phyloP scores from a whole-genome alignment of 2,888 invertebrate species.

The Saturnia japonica region DNA sequence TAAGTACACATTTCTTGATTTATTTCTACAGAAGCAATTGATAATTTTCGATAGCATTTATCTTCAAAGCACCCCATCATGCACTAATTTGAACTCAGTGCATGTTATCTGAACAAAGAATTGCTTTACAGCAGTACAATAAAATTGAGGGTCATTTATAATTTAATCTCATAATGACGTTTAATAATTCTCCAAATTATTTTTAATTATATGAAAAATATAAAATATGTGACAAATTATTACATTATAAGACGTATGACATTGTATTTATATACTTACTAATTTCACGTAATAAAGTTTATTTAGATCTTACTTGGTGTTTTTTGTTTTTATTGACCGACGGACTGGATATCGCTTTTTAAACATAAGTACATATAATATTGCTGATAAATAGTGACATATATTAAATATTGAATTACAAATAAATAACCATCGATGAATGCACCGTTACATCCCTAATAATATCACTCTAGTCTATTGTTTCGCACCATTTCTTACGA shows the following conservation, averaged over 20 bases:
- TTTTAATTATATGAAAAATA: no score
- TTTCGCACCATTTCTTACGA: no score
- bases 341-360: background rate
- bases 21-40: background rate
- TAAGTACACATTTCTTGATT: no score
- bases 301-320: background rate
- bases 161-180: background rate
- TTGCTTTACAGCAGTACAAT: background rate
- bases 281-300: slow-evolving; percentile 1
- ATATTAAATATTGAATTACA: no score
- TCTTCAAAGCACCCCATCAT: background rate
- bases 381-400: no score
- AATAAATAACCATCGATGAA: no score
- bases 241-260: background rate
- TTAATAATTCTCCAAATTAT: background rate
- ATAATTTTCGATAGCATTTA: background rate
- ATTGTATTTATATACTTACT: background rate
- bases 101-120: background rate
- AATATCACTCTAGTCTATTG: no score
- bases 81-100: background rate
- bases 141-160: background rate
- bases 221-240: background rate
- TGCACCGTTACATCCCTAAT: no score
- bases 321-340: background rate
- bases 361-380: no score